These are phyloP conservation scores for Anas platyrhynchos DNA, from an alignment of 2,113 vertebrate species.

Conservation along the genomic window DNA sequence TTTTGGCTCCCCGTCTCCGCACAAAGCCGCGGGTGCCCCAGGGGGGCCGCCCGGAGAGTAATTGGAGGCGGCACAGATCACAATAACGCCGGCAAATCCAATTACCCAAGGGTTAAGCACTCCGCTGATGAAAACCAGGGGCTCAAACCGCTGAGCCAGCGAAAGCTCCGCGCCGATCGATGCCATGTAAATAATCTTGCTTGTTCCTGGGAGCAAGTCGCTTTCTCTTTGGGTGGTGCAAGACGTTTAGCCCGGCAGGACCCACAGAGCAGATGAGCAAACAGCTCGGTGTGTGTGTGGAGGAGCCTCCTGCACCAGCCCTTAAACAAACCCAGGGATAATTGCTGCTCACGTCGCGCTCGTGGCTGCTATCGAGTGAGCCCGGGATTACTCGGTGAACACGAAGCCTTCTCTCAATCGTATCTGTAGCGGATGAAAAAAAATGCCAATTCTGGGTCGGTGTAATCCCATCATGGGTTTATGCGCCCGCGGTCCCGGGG, in stretches of 20 bases:
- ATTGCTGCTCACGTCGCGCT: not conserved
- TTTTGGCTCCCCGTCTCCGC: not conserved
- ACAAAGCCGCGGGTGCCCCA: not conserved
- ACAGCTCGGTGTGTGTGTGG: fast-evolving
- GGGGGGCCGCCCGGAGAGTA: not conserved
- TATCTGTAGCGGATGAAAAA: not conserved
- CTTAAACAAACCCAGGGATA: not conserved
- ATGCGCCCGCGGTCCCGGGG: not conserved
- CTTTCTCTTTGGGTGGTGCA: not conserved
- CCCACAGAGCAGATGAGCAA: fast-evolving
- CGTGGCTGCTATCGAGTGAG: fast-evolving
- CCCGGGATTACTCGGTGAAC: not conserved
- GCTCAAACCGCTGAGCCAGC: constrained; percentile 51
- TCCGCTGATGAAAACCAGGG: constrained; percentile 13
- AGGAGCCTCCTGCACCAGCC: fast-evolving
- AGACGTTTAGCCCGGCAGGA: not conserved
- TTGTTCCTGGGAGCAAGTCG: not conserved
- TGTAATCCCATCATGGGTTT: not conserved
- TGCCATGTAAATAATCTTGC: not conserved
- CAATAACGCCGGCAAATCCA: constrained; percentile 22
- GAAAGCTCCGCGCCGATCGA: not conserved
- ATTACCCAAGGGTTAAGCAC: constrained; percentile 58
- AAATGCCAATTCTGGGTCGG: fast-evolving
- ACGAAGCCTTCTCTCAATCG: not conserved
- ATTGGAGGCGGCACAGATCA: not conserved